Evolutionary conservation across 2,888 invertebrate species (phyloP), one percentile per base, ranked within the genome.

Genomic region (Neuroscelio doddi): DNA sequence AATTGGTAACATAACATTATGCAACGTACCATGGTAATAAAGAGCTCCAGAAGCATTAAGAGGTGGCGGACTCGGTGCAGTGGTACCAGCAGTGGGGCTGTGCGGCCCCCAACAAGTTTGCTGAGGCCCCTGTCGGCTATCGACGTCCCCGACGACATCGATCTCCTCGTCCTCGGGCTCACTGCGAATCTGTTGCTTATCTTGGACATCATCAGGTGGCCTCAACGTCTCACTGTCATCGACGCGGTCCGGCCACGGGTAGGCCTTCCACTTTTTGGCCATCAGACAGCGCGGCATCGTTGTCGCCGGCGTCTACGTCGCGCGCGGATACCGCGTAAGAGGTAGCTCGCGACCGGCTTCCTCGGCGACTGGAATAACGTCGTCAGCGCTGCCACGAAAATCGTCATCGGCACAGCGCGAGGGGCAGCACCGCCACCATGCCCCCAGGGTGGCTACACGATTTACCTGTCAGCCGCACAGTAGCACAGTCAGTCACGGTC

Each of bases 211-310:
- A 26, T 47, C 46, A 3, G 4, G 47, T 21, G 26, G 46, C 45
- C 41, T 27, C 45, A 14, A 50, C 57, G 63, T 73, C 70, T 46
- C 36, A 70, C 63, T 72, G 70, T 84, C 83, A 68, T 85, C 84
- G 70, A 87, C 87, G 74, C 91, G 88, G 79, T 90, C 91, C 75
- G 90, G 89, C 91, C 92, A 92, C 72, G 91, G 90, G 84, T 91
- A 91, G 85, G 91, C 93, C 91, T 95, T 95, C 94, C 95, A 95
- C 89, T 95, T 95, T 88, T 95, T 95, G 82, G 95, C 95, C 94
- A 95, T 95, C 86, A 95, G 91, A 89, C 95, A 95, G 86, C 95
- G 93, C 87, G 95, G 95, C 95, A 95, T 95, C 86, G 87, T 89
- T 87, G 86, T 69, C 76, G 74, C 68, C 77, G 75, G 61, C 76